Evolutionary conservation across 2,797 vertebrate genomes (phyloP).

Genomic region (Lycodopsis pacificus): DNA sequence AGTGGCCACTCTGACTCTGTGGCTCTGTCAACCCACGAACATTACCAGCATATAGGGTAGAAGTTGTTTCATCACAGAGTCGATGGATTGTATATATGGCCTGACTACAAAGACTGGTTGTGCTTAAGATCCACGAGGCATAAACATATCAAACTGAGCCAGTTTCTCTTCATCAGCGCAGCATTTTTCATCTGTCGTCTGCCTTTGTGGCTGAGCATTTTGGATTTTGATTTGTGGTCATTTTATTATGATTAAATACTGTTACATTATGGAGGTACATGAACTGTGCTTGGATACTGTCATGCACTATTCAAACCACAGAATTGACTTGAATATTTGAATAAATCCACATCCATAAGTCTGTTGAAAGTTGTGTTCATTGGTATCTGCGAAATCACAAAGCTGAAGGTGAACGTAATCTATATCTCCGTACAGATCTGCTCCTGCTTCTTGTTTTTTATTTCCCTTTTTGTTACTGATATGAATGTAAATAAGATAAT

Average conservation of each 20-base stretch:
- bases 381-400: slow-evolving; percentile 1
- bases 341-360: slow-evolving; percentile 5
- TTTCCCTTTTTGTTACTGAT: slow-evolving; percentile 4
- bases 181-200: slow-evolving; percentile 20
- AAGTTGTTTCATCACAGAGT: slow-evolving; percentile 39
- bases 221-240: slow-evolving; percentile 18
- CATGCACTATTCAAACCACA: background rate
- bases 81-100: slow-evolving; percentile 27
- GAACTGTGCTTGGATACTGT: background rate
- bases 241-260: background rate
- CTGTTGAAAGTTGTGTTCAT: slow-evolving; percentile 19
- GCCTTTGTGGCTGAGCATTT: background rate
- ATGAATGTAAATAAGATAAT: slow-evolving; percentile 13
- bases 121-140: slow-evolving; percentile 1
- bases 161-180: slow-evolving; percentile 16
- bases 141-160: slow-evolving; percentile 10
- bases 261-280: slow-evolving; percentile 13
- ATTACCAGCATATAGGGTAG: background rate
- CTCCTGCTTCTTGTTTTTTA: background rate
- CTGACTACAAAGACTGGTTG: slow-evolving; percentile 4
- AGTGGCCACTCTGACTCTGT: slow-evolving; percentile 20
- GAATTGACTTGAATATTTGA: background rate
- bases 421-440: slow-evolving; percentile 8
- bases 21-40: slow-evolving; percentile 24
- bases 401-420: background rate